These are phyloP conservation scores for Zaprionus kolodkinae DNA, from an alignment of 1,140 invertebrate genomes.

Conservation along the genomic window DNA sequence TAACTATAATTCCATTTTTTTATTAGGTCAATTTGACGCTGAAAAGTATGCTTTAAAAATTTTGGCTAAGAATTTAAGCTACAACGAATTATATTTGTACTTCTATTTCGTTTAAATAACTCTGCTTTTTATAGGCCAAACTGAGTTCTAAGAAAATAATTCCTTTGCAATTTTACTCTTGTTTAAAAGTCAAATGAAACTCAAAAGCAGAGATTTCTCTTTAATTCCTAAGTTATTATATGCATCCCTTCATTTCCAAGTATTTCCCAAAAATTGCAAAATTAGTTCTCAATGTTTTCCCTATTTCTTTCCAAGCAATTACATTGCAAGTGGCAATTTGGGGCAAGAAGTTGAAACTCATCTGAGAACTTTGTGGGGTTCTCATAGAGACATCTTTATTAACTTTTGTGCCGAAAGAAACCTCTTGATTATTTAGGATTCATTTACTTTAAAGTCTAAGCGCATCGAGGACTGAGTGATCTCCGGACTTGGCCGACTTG, in stretches of 20 bases:
- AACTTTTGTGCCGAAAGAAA: neutral
- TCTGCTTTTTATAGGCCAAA: too few relatives aligned
- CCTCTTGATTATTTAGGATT: constrained; percentile 7
- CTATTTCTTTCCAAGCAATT: neutral
- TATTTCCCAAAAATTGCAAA: neutral
- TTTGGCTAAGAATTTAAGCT: too few relatives aligned
- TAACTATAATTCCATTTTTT: rapidly evolving
- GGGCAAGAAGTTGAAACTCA: neutral
- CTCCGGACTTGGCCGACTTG: neutral
- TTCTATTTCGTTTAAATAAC: too few relatives aligned
- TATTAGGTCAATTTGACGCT: neutral
- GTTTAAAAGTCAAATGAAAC: too few relatives aligned
- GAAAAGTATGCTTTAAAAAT: neutral
- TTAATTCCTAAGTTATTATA: neutral
- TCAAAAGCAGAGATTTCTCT: neutral
- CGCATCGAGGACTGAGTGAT: neutral
- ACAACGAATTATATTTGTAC: too few relatives aligned
- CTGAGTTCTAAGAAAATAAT: too few relatives aligned
- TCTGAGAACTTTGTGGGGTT: neutral
- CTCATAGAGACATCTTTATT: constrained; percentile 7
- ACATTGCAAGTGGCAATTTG: neutral
- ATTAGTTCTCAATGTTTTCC: neutral
- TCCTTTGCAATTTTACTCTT: too few relatives aligned
- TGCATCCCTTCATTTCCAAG: neutral
- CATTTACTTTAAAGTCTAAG: constrained; percentile 9